These are phyloP conservation scores for Dunckerocampus dactyliophorus DNA, from an alignment of 2,113 vertebrate genomes.

Conservation along the genomic window DNA sequence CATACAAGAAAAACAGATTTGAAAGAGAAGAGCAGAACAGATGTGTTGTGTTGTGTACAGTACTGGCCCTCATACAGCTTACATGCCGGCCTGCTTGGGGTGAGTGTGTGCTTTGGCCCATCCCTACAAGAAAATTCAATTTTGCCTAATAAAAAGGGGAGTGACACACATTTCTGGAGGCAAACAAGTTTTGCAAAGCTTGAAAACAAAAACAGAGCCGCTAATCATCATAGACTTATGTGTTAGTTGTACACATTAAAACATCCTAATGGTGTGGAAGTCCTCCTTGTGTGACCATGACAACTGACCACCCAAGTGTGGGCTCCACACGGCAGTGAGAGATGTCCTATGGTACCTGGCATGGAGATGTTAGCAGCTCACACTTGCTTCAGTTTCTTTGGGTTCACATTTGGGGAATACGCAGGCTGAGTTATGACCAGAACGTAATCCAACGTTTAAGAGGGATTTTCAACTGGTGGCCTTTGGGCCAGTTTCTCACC, in stretches of 20 bases:
- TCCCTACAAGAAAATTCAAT: slow-evolving; percentile 40
- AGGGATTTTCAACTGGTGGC: too few relatives aligned
- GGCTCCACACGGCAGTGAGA: background rate
- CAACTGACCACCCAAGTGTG: background rate
- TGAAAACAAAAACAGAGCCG: slow-evolving; percentile 3
- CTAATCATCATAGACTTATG: background rate
- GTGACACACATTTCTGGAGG: slow-evolving; percentile 37
- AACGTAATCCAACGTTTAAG: too few relatives aligned
- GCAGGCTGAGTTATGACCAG: background rate
- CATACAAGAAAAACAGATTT: background rate
- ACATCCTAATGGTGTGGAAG: background rate
- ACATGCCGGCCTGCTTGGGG: slow-evolving; percentile 6
- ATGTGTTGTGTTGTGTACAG: slow-evolving; percentile 14
- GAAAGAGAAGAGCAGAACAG: background rate
- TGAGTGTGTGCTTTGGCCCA: background rate
- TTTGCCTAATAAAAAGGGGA: slow-evolving; percentile 44
- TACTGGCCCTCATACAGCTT: background rate
- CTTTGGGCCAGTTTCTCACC: too few relatives aligned
- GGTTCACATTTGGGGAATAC: background rate
- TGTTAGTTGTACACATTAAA: background rate
- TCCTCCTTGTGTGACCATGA: background rate
- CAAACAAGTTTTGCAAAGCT: slow-evolving; percentile 10
- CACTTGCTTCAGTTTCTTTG: background rate
- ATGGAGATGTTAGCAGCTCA: background rate
- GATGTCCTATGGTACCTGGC: background rate